A percentile compares a stretch with the other conserved stretches of the same genome.
Conservation (phyloP, 2,113 vertebrate genomes). For the Gallinago paraguaiae region DNA sequence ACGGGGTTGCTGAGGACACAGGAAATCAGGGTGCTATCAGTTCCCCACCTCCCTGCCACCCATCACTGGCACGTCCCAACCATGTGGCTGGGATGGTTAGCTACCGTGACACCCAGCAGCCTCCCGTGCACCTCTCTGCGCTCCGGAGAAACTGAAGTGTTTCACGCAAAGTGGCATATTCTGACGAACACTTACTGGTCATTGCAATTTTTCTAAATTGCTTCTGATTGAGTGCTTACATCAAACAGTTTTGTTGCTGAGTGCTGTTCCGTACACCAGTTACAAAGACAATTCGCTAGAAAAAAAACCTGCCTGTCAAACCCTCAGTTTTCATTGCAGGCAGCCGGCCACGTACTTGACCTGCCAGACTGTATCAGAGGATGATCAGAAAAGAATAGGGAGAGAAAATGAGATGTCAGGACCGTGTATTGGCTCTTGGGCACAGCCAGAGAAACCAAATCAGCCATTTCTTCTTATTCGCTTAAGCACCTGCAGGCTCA, state of each 20-base stretch:
- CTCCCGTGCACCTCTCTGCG: background rate
- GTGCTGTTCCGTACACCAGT: background rate
- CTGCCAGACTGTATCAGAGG: background rate
- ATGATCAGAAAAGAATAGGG: background rate
- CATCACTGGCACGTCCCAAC: accelerated
- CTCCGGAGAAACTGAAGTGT: background rate
- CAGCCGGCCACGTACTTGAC: accelerated
- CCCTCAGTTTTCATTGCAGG: background rate
- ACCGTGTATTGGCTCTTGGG: background rate
- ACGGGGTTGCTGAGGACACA: background rate
- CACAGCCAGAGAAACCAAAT: background rate
- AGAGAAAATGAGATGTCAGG: background rate
- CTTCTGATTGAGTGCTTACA: background rate
- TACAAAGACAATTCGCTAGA: background rate
- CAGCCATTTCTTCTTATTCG: background rate
- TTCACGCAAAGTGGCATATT: background rate
- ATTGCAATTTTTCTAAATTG: background rate
- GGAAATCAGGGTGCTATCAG: background rate
- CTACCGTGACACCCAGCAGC: accelerated
- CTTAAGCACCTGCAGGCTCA: background rate
- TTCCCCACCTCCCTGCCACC: background rate
- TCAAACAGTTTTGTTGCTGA: background rate
- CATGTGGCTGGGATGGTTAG: accelerated
- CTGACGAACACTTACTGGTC: background rate
- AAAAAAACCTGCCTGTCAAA: background rate